Conservation (phyloP, 1,140 invertebrate species). For the Cydia fagiglandana region DNA sequence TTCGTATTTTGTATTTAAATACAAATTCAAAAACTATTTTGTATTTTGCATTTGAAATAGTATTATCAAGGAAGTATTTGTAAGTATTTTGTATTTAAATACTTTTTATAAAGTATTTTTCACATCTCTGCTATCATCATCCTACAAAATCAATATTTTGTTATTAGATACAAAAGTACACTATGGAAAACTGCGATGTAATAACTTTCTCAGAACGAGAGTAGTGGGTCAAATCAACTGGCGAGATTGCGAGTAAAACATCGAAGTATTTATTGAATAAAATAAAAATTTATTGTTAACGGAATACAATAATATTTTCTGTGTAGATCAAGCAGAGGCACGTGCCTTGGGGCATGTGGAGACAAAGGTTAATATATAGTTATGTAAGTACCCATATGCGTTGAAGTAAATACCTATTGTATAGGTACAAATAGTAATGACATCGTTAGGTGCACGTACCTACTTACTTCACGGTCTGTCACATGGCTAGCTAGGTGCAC, state of each 20-base stretch:
- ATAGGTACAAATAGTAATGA: not conserved
- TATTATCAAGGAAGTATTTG: too few relatives aligned
- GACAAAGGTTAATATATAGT: not conserved
- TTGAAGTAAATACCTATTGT: not conserved
- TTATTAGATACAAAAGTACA: not conserved
- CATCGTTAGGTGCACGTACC: not conserved
- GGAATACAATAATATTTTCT: not conserved
- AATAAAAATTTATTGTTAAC: too few relatives aligned
- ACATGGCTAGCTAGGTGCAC: not conserved
- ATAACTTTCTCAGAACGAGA: not conserved
- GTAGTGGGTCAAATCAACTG: not conserved
- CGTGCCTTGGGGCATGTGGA: not conserved
- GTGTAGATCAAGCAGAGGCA: not conserved
- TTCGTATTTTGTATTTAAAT: too few relatives aligned
- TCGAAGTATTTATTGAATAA: not conserved
- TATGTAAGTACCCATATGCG: not conserved
- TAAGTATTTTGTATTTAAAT: too few relatives aligned
- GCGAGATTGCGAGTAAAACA: not conserved
- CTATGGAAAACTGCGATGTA: not conserved
- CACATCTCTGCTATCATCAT: too few relatives aligned
- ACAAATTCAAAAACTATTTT: too few relatives aligned
- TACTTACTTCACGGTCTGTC: conserved; percentile 2
- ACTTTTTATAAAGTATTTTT: too few relatives aligned
- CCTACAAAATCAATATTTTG: too few relatives aligned
- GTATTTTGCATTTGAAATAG: too few relatives aligned